A percentile compares a stretch with the other conserved stretches of the same genome.
phyloP scores from a whole-genome alignment of 2,113 vertebrate genomes.

The Zeus faber region DNA sequence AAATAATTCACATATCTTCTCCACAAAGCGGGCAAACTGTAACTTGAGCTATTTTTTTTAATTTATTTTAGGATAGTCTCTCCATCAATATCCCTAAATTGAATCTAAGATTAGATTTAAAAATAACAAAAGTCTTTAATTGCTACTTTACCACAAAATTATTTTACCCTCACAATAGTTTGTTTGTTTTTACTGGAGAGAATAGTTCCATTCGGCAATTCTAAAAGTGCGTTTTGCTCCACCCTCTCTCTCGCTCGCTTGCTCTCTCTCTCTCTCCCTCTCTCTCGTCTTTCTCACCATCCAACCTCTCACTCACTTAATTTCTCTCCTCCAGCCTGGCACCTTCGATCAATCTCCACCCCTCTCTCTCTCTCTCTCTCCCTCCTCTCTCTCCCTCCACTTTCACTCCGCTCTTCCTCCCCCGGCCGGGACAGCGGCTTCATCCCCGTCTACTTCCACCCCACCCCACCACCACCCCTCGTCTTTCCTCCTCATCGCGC shows the following conservation, averaged over 20 bases:
- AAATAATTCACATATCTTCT: no score
- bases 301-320: conserved; percentile 35
- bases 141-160: background rate
- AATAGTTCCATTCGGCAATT: conserved; percentile 39
- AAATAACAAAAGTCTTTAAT: no score
- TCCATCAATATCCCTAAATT: background rate
- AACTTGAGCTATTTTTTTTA: background rate
- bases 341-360: conserved; percentile 6
- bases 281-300: conserved; percentile 30
- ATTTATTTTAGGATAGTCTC: background rate
- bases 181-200: background rate
- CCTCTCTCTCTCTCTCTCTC: conserved; percentile 10
- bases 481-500: no score
- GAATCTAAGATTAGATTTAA: no score
- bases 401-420: conserved; percentile 7
- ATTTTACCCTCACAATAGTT: background rate
- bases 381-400: conserved; percentile 11
- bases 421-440: conserved; percentile 11
- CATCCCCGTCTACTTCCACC: no score
- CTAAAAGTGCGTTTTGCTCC: conserved; percentile 46
- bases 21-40: no score
- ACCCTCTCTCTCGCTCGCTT: conserved; percentile 23
- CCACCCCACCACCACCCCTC: no score
- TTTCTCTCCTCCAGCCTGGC: conserved; percentile 25
- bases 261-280: conserved; percentile 7